Percentiles rank a stretch among this genome's conserved stretches.
Conservation (phyloP, 2,888 invertebrate species). For the Cotesia congregata region DNA sequence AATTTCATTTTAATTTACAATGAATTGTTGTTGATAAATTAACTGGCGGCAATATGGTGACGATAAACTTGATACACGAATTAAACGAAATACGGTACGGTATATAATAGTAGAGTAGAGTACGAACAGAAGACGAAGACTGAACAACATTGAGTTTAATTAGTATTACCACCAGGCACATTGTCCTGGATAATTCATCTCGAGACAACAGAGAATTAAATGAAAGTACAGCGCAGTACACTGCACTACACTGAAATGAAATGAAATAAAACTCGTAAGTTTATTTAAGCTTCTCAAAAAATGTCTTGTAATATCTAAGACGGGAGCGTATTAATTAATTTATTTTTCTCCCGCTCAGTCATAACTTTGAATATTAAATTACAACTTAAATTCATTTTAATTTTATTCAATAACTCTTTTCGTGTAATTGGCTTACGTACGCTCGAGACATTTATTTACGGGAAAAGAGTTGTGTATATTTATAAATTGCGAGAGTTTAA, state of each 20-base stretch:
- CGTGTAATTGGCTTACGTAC: background rate
- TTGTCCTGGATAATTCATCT: background rate
- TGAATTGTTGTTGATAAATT: background rate
- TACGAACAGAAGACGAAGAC: background rate
- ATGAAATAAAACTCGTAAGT: background rate
- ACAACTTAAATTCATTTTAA: background rate
- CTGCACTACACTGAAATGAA: background rate
- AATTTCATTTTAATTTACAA: background rate
- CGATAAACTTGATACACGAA: background rate
- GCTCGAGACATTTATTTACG: background rate
- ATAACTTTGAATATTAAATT: background rate
- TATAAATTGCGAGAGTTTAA: background rate
- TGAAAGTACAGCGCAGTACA: too few relatives aligned
- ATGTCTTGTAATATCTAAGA: background rate
- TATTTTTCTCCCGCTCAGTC: background rate
- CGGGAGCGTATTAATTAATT: background rate
- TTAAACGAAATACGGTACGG: background rate
- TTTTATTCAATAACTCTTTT: background rate
- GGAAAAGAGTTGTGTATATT: background rate
- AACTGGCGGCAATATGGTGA: background rate
- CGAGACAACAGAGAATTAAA: background rate
- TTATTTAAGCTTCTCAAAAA: background rate
- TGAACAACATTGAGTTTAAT: conserved; percentile 1
- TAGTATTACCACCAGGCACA: background rate
- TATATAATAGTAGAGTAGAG: background rate